Base-by-base conservation (phyloP, 2,113 vertebrate species). In the Isichthys henryi region DNA sequence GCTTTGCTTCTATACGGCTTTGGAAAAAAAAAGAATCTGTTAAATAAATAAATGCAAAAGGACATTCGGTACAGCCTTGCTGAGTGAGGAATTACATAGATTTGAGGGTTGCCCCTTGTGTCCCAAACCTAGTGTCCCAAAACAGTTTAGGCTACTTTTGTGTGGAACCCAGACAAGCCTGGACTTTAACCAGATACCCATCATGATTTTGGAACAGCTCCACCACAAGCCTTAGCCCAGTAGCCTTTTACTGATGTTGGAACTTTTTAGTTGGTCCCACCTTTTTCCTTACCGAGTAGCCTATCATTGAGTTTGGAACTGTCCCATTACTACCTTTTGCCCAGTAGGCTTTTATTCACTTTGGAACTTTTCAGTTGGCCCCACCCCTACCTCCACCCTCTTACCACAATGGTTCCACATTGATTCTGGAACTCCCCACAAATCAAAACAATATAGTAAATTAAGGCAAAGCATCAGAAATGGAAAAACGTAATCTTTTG, bases 31-130 rank as follows among this genome's bases (percentile, higher is more conserved):
- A 17, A 17, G 23, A 52, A 53, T 3, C 31, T 77, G 13, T 5
- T 77, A 77, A 77, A 77, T 77, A 39, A 77, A 77, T 77, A 77
- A 35, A 39, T 43, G 31, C n/a, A 39, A 43, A 19, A 17, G 3
- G 27, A 93, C 95, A 95, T 95, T 95, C 94, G 94, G 95, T 94
- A 93, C 92, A 95, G 95, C 94, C 95, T 95, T 95, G 95, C 94
- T 93, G 94, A 95, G 95, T 94, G 94, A 88, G 39, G 21, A 49
- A 82, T 80, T 52, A 53, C n/a, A 31, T 31, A 52, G 27, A 31
- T 52, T 53, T 53, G 0, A 86, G n/a, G 13, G 85, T 15, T 8
- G 23, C 49, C 48, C 48, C 49, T 86, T 35, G 85, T 52, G 19
- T 17, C 35, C 2, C 27, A 2, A 84, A 39, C 31, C 27, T 17